phyloP scores from a whole-genome alignment of 2,888 invertebrate genomes.

The Pseudoips prasinana region DNA sequence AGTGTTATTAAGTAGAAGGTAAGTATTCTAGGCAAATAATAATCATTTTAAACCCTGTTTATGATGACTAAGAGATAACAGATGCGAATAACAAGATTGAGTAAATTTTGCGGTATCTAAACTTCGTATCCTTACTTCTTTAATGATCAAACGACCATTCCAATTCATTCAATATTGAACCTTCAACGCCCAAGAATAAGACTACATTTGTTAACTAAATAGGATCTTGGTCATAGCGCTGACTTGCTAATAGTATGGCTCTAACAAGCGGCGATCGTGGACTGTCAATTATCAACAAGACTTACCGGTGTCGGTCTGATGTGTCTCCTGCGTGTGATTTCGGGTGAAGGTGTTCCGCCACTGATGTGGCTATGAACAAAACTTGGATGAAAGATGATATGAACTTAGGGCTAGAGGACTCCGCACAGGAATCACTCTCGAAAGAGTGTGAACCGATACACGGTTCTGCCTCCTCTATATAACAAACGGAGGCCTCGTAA shows the following conservation, averaged over 20 bases:
- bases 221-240: too few species aligned
- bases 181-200: too few species aligned
- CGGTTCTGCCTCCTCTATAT: slow-evolving; percentile 50
- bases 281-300: slow-evolving; percentile 42
- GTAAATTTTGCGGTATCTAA: too few species aligned
- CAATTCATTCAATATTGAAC: too few species aligned
- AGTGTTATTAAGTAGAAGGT: too few species aligned
- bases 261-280: slow-evolving; percentile 31
- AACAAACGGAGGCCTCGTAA: slow-evolving; percentile 48
- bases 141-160: too few species aligned
- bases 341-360: slow-evolving; percentile 63
- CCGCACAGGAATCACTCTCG: slow-evolving; percentile 62
- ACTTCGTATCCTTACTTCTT: too few species aligned
- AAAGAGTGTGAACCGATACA: slow-evolving; percentile 58
- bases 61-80: too few species aligned
- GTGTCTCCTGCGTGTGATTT: slow-evolving; percentile 44
- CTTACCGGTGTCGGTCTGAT: slow-evolving; percentile 60
- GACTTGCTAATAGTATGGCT: slow-evolving; percentile 31
- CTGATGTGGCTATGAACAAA: slow-evolving; percentile 74
- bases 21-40: too few species aligned
- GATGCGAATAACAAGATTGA: too few species aligned
- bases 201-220: too few species aligned
- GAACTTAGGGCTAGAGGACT: slow-evolving; percentile 60
- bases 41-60: too few species aligned
- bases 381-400: slow-evolving; percentile 47